Evolutionary conservation across 2,888 invertebrate species (phyloP).

Genomic region (Timandra comae): DNA sequence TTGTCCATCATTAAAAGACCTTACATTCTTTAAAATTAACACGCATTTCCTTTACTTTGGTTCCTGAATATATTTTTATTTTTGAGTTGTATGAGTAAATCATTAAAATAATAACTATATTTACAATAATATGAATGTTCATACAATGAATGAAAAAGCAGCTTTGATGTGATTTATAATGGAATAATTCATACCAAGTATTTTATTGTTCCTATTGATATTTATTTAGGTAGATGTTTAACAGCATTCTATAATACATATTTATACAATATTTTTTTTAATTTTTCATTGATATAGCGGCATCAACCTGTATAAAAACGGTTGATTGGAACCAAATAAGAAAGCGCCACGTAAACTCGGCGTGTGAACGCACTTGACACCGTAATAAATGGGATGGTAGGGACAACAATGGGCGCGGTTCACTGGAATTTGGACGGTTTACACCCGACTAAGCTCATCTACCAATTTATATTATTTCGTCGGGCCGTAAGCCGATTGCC

Average conservation of each 20-base stretch:
- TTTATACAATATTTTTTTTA: too few species aligned
- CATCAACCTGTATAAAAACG: constrained; percentile 35
- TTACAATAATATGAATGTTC: too few species aligned
- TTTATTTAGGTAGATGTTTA: too few species aligned
- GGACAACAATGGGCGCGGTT: constrained; percentile 37
- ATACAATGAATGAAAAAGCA: too few species aligned
- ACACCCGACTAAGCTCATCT: constrained; percentile 21
- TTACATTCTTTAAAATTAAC: constrained; percentile 1
- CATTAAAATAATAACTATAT: too few species aligned
- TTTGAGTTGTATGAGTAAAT: too few species aligned
- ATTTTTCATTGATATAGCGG: not conserved
- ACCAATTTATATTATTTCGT: constrained; percentile 10
- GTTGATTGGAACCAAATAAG: constrained; percentile 36
- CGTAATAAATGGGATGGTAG: constrained; percentile 53
- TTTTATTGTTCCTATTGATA: too few species aligned
- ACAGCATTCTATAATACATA: too few species aligned
- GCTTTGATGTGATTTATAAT: too few species aligned
- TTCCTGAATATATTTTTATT: too few species aligned
- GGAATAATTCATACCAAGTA: too few species aligned
- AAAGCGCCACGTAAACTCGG: constrained; percentile 51
- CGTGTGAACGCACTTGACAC: constrained; percentile 61
- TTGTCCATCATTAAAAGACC: constrained; percentile 7
- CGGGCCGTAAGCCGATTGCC: constrained; percentile 43
- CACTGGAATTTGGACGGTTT: constrained; percentile 38
- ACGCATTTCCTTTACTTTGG: too few species aligned